A percentile compares a stretch with the other conserved stretches of the same genome.
These are phyloP conservation scores for Peromyscus polionotus DNA, from an alignment of 2,113 vertebrate genomes.

Conservation along the genomic window DNA sequence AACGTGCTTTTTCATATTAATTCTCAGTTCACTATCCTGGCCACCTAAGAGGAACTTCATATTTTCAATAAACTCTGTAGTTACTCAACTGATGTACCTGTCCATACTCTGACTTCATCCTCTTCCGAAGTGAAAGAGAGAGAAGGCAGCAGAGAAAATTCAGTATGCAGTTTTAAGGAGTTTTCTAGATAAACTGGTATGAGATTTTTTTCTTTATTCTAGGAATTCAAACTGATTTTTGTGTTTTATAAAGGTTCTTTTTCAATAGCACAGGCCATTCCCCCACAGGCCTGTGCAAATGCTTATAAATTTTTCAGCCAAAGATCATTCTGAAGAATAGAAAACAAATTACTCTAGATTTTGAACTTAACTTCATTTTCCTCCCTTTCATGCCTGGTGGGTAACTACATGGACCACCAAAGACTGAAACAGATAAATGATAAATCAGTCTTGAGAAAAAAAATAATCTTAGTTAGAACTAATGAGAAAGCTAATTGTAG, in stretches of 20 bases:
- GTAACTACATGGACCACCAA: conserved; percentile 24
- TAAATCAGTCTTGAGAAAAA: conserved; percentile 79
- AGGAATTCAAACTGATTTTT: background rate
- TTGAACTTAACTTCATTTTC: conserved; percentile 47
- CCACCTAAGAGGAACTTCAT: background rate
- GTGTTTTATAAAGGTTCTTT: background rate
- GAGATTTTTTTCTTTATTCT: background rate
- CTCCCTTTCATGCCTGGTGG: conserved; percentile 20
- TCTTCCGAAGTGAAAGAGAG: background rate
- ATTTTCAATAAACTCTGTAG: background rate
- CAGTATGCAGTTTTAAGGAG: background rate
- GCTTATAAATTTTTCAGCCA: background rate
- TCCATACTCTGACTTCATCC: fast-evolving
- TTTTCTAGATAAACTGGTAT: background rate
- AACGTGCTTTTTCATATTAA: background rate
- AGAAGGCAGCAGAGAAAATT: background rate
- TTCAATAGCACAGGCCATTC: background rate
- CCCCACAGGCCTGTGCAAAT: background rate
- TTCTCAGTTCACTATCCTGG: background rate
- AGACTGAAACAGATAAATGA: conserved; percentile 76
- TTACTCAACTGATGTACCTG: background rate
- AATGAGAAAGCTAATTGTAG: conserved; percentile 83
- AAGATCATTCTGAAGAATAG: background rate
- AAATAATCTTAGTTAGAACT: conserved; percentile 82
- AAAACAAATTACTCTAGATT: background rate